Evolutionary conservation across 30 jellyfish, hydroid and myxozoan species (phyloP).

Genomic region (Calvadosia cruxmelitensis): DNA sequence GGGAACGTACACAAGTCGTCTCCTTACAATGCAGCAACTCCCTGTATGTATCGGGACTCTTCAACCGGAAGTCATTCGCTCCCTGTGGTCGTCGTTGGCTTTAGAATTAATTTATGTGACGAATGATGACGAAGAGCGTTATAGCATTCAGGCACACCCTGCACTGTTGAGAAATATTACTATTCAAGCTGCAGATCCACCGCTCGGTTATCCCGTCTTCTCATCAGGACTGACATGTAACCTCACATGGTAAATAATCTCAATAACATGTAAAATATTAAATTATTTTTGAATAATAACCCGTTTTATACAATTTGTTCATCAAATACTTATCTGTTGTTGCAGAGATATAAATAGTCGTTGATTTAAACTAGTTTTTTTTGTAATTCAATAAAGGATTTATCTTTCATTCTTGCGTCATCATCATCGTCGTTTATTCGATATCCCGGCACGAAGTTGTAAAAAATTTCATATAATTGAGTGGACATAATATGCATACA

Average conservation of each 20-base stretch:
- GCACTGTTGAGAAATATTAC: constrained; percentile 49
- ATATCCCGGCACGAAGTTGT: too few species aligned
- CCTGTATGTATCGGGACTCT: constrained; percentile 50
- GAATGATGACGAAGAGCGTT: constrained; percentile 90
- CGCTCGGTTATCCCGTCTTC: constrained; percentile 73
- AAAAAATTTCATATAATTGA: too few species aligned
- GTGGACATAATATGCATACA: too few species aligned
- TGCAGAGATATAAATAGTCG: too few species aligned
- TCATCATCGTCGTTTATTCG: too few species aligned
- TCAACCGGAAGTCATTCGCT: constrained; percentile 39
- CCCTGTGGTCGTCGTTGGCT: constrained; percentile 69
- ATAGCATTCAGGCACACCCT: constrained; percentile 85
- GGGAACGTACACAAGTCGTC: constrained; percentile 73
- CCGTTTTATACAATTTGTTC: too few species aligned
- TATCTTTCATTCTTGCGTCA: too few species aligned
- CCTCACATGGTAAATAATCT: background rate
- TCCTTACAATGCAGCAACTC: constrained; percentile 45
- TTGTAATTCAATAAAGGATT: too few species aligned
- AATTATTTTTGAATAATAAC: too few species aligned
- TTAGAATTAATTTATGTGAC: constrained; percentile 56
- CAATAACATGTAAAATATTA: too few species aligned
- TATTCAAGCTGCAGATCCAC: constrained; percentile 88
- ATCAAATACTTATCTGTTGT: too few species aligned
- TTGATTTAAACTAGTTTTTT: too few species aligned
- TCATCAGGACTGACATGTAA: constrained; percentile 44